Percentiles rank a stretch among this genome's conserved stretches.
phyloP scores from a whole-genome alignment of 2,888 invertebrate species.

The Cremastinae sp. region DNA sequence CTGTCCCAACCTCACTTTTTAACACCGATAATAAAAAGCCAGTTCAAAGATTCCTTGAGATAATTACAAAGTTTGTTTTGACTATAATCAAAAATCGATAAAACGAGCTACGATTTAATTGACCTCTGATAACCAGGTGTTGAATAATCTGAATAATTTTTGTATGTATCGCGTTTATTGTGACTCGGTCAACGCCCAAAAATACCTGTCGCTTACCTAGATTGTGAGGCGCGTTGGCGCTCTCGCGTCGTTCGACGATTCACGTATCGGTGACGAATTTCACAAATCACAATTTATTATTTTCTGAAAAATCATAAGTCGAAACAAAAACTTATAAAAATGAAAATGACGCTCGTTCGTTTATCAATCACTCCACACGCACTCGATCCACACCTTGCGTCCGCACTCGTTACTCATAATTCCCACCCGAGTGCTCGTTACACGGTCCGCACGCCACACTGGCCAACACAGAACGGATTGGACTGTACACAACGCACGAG shows the following conservation, averaged over 20 bases:
- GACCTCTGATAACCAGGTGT: no score
- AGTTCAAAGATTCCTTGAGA: not conserved
- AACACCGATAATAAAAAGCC: not conserved
- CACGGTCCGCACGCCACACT: slow-evolving; percentile 27
- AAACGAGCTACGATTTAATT: no score
- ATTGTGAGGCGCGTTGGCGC: slow-evolving; percentile 53
- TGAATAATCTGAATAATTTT: slow-evolving; percentile 9
- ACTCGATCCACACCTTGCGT: slow-evolving; percentile 32
- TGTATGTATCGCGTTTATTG: slow-evolving; percentile 20
- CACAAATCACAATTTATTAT: not conserved
- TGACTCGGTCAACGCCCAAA: slow-evolving; percentile 69
- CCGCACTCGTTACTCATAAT: slow-evolving; percentile 42
- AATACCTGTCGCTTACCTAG: slow-evolving; percentile 67
- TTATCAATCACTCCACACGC: slow-evolving; percentile 38
- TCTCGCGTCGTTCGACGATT: slow-evolving; percentile 40
- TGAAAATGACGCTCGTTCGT: slow-evolving; percentile 1
- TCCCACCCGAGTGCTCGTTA: slow-evolving; percentile 19
- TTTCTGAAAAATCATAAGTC: no score
- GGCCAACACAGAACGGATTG: slow-evolving; percentile 11
- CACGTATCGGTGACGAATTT: slow-evolving; percentile 2
- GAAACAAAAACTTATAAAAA: not conserved
- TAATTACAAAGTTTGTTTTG: no score
- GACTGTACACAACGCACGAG: slow-evolving; percentile 15
- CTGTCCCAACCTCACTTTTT: slow-evolving; percentile 48
- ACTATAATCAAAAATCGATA: not conserved